Evolutionary conservation across 2,797 vertebrate species (phyloP).

Genomic region (Todus mexicanus): DNA sequence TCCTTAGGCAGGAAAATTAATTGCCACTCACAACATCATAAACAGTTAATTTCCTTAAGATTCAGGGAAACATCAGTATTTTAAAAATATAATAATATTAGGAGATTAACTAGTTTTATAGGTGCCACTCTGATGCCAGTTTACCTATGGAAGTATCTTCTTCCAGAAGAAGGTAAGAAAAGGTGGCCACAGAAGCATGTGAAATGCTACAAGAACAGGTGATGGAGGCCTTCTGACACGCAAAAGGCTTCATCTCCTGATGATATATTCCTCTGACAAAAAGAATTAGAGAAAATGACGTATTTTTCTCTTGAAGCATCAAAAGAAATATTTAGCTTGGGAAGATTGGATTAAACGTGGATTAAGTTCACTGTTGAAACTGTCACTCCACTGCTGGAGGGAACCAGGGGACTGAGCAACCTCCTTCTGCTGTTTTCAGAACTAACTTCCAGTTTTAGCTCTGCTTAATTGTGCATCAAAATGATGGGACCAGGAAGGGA

Average conservation of each 20-base stretch:
- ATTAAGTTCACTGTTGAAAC: constrained; percentile 37
- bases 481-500: background rate
- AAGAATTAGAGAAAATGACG: constrained; percentile 17
- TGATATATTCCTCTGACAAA: constrained; percentile 5
- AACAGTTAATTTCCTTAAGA: background rate
- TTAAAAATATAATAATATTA: background rate
- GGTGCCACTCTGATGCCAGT: background rate
- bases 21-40: background rate
- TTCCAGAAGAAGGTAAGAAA: background rate
- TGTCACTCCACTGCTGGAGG: background rate
- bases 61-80: background rate
- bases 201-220: background rate
- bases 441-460: background rate
- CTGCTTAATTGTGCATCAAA: background rate
- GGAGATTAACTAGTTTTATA: background rate
- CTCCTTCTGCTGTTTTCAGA: background rate
- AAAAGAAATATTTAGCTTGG: constrained; percentile 30
- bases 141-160: background rate
- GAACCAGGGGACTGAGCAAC: background rate
- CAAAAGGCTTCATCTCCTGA: background rate
- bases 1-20: background rate
- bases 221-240: background rate
- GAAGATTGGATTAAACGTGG: constrained; percentile 29
- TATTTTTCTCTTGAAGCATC: constrained; percentile 31
- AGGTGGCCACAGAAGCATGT: background rate